Base-by-base conservation (phyloP, 1,140 invertebrate species). In the Aculops lycopersici region DNA sequence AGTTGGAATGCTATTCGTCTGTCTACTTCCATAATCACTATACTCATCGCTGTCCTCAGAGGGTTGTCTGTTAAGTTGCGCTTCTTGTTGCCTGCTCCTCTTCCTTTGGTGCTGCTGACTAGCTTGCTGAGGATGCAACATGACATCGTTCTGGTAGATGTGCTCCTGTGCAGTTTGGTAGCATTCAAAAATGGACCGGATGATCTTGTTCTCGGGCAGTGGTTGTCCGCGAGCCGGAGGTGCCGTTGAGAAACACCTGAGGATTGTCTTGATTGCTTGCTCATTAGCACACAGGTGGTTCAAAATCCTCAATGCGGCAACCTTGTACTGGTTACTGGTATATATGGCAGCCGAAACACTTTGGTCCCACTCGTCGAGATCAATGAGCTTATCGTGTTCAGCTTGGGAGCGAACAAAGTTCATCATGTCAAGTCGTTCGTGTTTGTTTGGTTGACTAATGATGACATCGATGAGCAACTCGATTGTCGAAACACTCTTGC, bases 261-360 rank as follows among this genome's bases (percentile, higher is more conserved):
- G 37, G 17, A 47, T 45, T 35, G 21, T 20, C 17, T 19, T 18
- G 14, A 45, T 36, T 14, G 45, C 45, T 5, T 47, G 36, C 3
- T 21, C 35, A 37, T 47, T 47, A 4, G 41, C 17, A 13, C 40
- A 42, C 5, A 47, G 17, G 35, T 46, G 31, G 2, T 36, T 42
- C 20, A 47, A 17, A 15, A 46, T 38, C 20, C 45, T n/a, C 12
- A 47, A 20, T 13, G 45, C 45, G 15, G 41, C 38, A 5, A 18
- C 37, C 37, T 41, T 46, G 17, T 45, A 16, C 20, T 42, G 40
- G 18, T 39, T 31, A n/a, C 24, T 31, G 8, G 12, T 16, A 20
- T 18, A 18, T 35, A 13, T n/a, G 40, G 2, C 21, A 42, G 4
- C 8, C 16, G 40, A 37, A 17, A 35, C 15, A 19, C 13, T 21